phyloP scores from a whole-genome alignment of 2,888 invertebrate genomes.

The Zootermopsis nevadensis region DNA sequence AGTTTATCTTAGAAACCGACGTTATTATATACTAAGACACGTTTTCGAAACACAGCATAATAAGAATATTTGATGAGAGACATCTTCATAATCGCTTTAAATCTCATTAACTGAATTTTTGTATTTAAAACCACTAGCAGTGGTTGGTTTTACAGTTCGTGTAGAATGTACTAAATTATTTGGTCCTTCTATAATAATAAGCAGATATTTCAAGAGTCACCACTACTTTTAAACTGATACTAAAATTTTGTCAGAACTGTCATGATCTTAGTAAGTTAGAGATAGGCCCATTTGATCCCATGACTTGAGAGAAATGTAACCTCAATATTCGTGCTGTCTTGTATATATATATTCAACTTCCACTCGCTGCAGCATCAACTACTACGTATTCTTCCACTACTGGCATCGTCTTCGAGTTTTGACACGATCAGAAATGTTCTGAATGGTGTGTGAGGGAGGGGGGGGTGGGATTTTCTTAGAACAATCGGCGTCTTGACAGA shows the following conservation, averaged over 20 bases:
- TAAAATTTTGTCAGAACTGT: background rate
- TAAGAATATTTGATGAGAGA: too few relatives aligned
- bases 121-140: too few relatives aligned
- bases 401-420: slow-evolving; percentile 31
- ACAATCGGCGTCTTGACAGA: slow-evolving; percentile 41
- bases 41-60: too few relatives aligned
- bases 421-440: slow-evolving; percentile 39
- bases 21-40: too few relatives aligned
- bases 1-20: too few relatives aligned
- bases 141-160: too few relatives aligned
- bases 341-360: slow-evolving; percentile 16
- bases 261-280: background rate
- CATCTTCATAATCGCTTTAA: too few relatives aligned
- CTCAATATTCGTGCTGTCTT: slow-evolving; percentile 1
- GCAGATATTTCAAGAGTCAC: too few relatives aligned
- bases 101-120: too few relatives aligned
- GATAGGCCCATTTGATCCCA: slow-evolving; percentile 15
- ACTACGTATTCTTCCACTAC: slow-evolving; percentile 24
- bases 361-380: slow-evolving; percentile 18
- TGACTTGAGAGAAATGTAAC: slow-evolving; percentile 1
- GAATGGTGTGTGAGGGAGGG: slow-evolving; percentile 22
- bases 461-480: slow-evolving; percentile 37
- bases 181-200: too few relatives aligned
- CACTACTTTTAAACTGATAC: background rate
- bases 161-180: too few relatives aligned